These are phyloP conservation scores for Galeopsomyia nigrocyanea DNA, from an alignment of 2,888 invertebrate genomes.

Conservation along the genomic window DNA sequence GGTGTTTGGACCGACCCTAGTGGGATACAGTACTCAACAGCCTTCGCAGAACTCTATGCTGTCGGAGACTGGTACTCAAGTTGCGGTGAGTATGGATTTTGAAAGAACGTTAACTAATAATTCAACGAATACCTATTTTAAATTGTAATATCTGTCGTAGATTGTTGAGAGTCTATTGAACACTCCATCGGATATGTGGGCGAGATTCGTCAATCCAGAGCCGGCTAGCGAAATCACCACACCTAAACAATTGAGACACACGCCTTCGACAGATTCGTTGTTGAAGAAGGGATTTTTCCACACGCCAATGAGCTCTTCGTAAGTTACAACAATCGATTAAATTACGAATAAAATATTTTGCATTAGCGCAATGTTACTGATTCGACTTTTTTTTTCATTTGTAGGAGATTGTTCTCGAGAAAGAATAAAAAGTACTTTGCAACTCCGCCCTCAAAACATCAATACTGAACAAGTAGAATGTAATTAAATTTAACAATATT, in stretches of 20 bases:
- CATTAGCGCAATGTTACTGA: not conserved
- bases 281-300: conserved; percentile 64
- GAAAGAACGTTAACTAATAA: too few relatives aligned
- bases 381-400: conserved; percentile 41
- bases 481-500: conserved; percentile 11
- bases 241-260: conserved; percentile 64
- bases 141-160: too few relatives aligned
- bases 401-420: conserved; percentile 62
- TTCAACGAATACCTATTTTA: too few relatives aligned
- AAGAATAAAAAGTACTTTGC: conserved; percentile 66
- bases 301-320: conserved; percentile 65
- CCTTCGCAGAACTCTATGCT: conserved; percentile 81
- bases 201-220: conserved; percentile 75
- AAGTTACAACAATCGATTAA: conserved; percentile 24
- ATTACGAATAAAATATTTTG: conserved; percentile 5
- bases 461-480: conserved; percentile 34
- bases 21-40: conserved; percentile 87
- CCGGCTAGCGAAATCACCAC: conserved; percentile 57
- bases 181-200: conserved; percentile 84
- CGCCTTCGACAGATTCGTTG: conserved; percentile 66
- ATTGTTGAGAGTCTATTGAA: conserved; percentile 80
- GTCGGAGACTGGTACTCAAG: conserved; percentile 83
- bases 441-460: conserved; percentile 62
- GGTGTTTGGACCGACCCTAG: conserved; percentile 94
- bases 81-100: conserved; percentile 76